A percentile compares a stretch with the other conserved stretches of the same genome.
phyloP scores from a whole-genome alignment of 2,888 invertebrate species.

The Phanerotoma sp. region DNA sequence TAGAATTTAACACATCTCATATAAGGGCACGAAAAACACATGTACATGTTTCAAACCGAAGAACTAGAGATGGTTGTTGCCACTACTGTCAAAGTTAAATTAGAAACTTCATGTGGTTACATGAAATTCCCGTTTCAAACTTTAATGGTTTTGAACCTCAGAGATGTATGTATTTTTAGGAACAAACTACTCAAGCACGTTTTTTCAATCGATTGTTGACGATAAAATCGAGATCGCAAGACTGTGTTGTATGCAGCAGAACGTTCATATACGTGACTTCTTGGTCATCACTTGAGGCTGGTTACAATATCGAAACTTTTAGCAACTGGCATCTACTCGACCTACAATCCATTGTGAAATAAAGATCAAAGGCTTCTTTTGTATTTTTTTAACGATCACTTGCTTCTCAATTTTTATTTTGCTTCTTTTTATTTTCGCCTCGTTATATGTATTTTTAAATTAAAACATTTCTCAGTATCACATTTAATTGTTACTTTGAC shows the following conservation, averaged over 20 bases:
- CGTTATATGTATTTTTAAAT: neutral
- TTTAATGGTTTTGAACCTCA: neutral
- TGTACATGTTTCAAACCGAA: too few relatives aligned
- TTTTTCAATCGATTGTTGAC: conserved; percentile 28
- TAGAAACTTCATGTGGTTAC: conserved; percentile 23
- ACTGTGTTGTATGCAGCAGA: conserved; percentile 17
- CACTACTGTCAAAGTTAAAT: conserved; percentile 26
- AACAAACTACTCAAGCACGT: conserved; percentile 30
- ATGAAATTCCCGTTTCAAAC: neutral
- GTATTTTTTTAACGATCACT: conserved; percentile 11
- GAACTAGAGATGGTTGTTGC: too few relatives aligned
- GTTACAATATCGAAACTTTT: conserved; percentile 26
- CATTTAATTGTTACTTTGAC: neutral
- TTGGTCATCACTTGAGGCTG: conserved; percentile 26
- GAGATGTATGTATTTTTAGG: too few relatives aligned
- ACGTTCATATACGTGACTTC: conserved; percentile 32
- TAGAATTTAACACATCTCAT: neutral
- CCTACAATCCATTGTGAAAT: conserved; percentile 27
- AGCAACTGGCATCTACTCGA: conserved; percentile 25
- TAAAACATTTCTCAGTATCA: too few relatives aligned
- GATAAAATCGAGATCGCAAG: conserved; percentile 33
- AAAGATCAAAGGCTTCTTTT: conserved; percentile 21
- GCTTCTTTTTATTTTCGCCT: neutral
- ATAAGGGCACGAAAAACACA: neutral
- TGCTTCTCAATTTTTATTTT: neutral